phyloP scores from a whole-genome alignment of 2,797 vertebrate genomes.

The Argentina silus region DNA sequence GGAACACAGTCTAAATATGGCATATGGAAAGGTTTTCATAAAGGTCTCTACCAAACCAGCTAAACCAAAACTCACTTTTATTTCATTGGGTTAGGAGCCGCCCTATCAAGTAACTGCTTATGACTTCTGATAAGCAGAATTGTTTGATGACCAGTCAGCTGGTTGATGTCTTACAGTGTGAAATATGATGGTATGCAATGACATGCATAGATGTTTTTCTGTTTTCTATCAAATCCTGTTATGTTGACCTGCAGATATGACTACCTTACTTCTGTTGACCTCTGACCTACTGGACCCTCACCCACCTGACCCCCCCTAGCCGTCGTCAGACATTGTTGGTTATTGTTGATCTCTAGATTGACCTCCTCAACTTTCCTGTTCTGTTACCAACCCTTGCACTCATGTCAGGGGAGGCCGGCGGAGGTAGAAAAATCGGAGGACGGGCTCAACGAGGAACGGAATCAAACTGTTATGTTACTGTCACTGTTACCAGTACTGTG shows the following conservation, averaged over 20 bases:
- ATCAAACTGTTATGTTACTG: too few species aligned
- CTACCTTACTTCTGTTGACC: background rate
- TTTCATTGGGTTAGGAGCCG: slow-evolving; percentile 36
- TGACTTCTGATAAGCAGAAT: too few species aligned
- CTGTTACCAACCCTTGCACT: too few species aligned
- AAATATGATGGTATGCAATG: slow-evolving; percentile 27
- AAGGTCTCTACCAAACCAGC: slow-evolving; percentile 65
- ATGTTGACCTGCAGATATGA: background rate
- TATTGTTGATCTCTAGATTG: background rate
- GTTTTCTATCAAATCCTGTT: background rate
- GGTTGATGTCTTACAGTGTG: slow-evolving; percentile 38
- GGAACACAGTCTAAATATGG: slow-evolving; percentile 32
- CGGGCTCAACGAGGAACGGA: too few species aligned
- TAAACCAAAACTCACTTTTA: slow-evolving; percentile 60
- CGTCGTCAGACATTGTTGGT: slow-evolving; percentile 3
- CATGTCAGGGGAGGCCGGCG: too few species aligned
- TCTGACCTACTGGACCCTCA: background rate
- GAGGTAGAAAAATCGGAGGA: too few species aligned
- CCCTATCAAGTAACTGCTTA: slow-evolving; percentile 10
- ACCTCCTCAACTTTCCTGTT: too few species aligned
- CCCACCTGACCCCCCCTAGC: background rate
- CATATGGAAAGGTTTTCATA: slow-evolving; percentile 31
- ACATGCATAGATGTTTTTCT: background rate
- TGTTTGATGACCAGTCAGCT: background rate
- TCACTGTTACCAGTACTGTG: too few species aligned